Conservation (phyloP, 2,113 vertebrate genomes). For the Hemichromis elongatus region DNA sequence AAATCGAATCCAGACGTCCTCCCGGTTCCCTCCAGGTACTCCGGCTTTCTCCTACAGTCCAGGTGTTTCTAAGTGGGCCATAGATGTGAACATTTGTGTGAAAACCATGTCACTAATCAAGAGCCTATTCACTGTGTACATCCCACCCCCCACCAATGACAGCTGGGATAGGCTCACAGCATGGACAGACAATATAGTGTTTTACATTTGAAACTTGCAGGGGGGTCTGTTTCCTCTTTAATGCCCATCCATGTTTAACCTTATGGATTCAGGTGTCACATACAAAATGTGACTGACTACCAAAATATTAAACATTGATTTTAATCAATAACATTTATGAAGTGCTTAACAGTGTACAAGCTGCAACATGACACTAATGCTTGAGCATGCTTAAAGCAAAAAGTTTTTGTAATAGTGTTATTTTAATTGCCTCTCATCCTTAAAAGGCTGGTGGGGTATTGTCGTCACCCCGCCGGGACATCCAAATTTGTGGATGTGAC, state of each 20-base stretch:
- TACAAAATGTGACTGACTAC: not conserved
- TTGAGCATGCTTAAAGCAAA: not conserved
- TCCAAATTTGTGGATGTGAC: not conserved
- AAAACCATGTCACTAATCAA: not conserved
- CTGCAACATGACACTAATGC: not conserved
- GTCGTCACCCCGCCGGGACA: not conserved
- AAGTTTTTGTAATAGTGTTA: not conserved
- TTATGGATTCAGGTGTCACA: not conserved
- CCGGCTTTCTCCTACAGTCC: not conserved
- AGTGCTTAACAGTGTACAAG: not conserved
- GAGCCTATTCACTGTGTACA: not conserved
- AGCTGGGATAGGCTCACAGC: not conserved
- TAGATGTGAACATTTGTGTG: not conserved
- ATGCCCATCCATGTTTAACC: not conserved
- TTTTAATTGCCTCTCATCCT: not conserved
- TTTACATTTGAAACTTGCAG: not conserved
- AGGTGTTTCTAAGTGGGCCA: not conserved
- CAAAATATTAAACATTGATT: not conserved
- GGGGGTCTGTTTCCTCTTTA: not conserved
- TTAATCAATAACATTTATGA: not conserved
- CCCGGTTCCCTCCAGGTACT: not conserved
- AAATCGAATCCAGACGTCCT: not conserved
- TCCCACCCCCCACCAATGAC: not conserved
- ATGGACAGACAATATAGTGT: not conserved
- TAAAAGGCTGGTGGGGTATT: not conserved